These are phyloP conservation scores for Cyphomyrus discorhynchus DNA, from an alignment of 2,113 vertebrate genomes.

Conservation along the genomic window DNA sequence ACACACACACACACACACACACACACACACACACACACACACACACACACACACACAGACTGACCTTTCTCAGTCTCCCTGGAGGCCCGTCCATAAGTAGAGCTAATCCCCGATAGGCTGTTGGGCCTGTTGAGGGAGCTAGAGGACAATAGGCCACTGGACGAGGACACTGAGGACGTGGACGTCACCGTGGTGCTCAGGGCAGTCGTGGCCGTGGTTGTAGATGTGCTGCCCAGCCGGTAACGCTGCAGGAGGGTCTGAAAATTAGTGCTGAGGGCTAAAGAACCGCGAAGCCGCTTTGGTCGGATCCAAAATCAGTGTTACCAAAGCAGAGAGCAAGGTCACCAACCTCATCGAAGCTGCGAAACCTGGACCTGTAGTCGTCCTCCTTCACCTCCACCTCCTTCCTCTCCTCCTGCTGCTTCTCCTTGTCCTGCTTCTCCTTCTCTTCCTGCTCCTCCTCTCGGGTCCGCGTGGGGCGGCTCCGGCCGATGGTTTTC, in stretches of 20 bases:
- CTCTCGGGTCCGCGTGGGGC: slow-evolving; percentile 73
- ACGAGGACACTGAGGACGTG: background rate
- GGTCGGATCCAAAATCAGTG: background rate
- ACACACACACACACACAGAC: background rate
- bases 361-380: slow-evolving; percentile 83
- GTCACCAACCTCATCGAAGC: slow-evolving; percentile 75
- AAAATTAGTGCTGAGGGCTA: background rate
- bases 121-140: slow-evolving; percentile 75
- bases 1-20: too few relatives aligned
- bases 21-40: too few relatives aligned
- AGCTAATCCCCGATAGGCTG: slow-evolving; percentile 83
- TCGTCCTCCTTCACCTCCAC: slow-evolving; percentile 87
- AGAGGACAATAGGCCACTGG: slow-evolving; percentile 34
- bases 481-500: slow-evolving; percentile 90
- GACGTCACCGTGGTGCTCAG: background rate
- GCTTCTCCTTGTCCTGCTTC: slow-evolving; percentile 88
- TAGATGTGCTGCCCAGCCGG: slow-evolving; percentile 64
- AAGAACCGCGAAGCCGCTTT: background rate
- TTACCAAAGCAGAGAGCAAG: background rate
- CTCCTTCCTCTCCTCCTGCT: slow-evolving; percentile 90
- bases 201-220: slow-evolving; percentile 36
- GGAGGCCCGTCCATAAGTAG: slow-evolving; percentile 78
- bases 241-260: slow-evolving; percentile 61
- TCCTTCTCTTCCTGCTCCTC: slow-evolving; percentile 87
- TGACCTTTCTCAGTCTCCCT: slow-evolving; percentile 85